These are phyloP conservation scores for Scaptomyza reducta DNA, from an alignment of 2,888 invertebrate species.

Conservation along the genomic window DNA sequence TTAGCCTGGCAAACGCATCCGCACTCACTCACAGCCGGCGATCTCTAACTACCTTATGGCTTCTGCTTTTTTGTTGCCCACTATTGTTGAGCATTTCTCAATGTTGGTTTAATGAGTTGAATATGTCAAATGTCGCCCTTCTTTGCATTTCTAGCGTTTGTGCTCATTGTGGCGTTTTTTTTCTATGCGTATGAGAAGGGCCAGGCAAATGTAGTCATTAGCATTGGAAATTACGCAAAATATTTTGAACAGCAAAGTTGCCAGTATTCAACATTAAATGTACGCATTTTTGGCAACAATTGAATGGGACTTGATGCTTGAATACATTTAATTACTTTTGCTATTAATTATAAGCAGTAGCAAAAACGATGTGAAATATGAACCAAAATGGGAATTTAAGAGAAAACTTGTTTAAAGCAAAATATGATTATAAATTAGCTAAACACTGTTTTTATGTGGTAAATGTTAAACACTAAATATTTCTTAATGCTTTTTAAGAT, in stretches of 20 bases:
- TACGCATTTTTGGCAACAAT: slow-evolving; percentile 4
- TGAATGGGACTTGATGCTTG: neutral
- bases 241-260: slow-evolving; percentile 39
- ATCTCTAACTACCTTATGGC: slow-evolving; percentile 39
- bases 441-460: too few species aligned
- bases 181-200: slow-evolving; percentile 17
- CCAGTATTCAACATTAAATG: slow-evolving; percentile 8
- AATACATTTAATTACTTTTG: neutral
- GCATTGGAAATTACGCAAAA: slow-evolving; percentile 65
- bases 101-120: slow-evolving; percentile 76
- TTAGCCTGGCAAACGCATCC: slow-evolving; percentile 76
- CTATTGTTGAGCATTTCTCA: slow-evolving; percentile 50
- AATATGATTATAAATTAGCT: too few species aligned
- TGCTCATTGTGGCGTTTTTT: neutral
- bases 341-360: neutral
- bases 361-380: neutral
- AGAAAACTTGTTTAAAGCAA: neutral
- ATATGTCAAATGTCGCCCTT: slow-evolving; percentile 71
- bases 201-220: slow-evolving; percentile 66
- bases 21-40: slow-evolving; percentile 50
- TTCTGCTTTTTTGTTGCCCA: slow-evolving; percentile 21
- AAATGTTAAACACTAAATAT: too few species aligned
- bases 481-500: too few species aligned
- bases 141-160: slow-evolving; percentile 2
- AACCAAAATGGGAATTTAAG: neutral